Percentiles rank a stretch among this genome's conserved stretches.
Conservation (phyloP, 2,113 vertebrate genomes). For the Todiramphus saurophagus region DNA sequence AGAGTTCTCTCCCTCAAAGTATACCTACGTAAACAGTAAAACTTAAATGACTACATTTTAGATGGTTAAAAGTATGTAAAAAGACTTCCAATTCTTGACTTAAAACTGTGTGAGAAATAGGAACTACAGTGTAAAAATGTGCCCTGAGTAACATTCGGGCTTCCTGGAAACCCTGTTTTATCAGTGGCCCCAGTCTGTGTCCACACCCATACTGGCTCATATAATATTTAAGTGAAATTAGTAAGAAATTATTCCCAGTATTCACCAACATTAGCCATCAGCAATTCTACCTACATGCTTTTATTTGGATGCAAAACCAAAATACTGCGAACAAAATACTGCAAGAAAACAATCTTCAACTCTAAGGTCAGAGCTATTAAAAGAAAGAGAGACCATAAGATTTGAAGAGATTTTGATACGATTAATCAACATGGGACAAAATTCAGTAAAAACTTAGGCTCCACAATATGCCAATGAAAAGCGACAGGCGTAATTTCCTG, state of each 20-base stretch:
- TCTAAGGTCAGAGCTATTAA: not conserved
- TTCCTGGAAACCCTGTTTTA: not conserved
- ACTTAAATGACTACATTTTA: not conserved
- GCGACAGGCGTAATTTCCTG: not conserved
- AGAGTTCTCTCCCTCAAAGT: not conserved
- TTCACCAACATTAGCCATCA: not conserved
- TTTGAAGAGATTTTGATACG: not conserved
- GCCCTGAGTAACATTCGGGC: not conserved
- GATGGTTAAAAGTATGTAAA: not conserved
- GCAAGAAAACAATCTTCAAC: not conserved
- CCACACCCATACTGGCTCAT: not conserved
- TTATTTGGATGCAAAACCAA: not conserved
- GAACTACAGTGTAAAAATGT: not conserved
- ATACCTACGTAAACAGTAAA: not conserved
- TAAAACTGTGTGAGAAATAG: not conserved
- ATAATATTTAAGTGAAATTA: not conserved
- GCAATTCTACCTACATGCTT: not conserved
- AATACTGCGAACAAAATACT: not conserved
- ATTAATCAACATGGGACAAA: not conserved
- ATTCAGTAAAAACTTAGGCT: not conserved
- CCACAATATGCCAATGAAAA: not conserved
- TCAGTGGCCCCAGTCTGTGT: not conserved
- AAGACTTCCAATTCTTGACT: not conserved
- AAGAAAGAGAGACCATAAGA: not conserved
- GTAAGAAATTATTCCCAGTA: not conserved